These are phyloP conservation scores for Plectrocnemia conspersa DNA, from an alignment of 1,140 invertebrate species.

Conservation along the genomic window DNA sequence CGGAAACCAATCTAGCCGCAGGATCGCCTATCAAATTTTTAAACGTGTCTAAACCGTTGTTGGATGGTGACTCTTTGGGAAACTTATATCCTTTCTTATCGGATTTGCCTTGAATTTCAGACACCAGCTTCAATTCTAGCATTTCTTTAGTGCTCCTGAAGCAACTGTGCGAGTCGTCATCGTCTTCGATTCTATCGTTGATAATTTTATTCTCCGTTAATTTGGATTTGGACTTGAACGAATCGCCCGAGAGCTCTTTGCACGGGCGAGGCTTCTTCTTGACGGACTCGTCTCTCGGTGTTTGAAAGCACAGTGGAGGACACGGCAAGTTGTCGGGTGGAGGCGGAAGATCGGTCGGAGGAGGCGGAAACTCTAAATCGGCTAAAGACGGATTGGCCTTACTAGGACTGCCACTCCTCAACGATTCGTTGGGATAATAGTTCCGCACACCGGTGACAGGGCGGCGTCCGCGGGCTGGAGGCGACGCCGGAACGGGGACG, in stretches of 20 bases:
- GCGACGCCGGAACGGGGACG: conserved; percentile 54
- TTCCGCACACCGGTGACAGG: conserved; percentile 50
- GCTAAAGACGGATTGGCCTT: conserved; percentile 61
- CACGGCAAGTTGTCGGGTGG: conserved; percentile 61
- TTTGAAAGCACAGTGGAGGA: conserved; percentile 46
- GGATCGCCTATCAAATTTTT: conserved; percentile 57
- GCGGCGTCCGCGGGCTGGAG: conserved; percentile 50
- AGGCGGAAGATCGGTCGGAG: conserved; percentile 71
- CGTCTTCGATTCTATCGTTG: neutral
- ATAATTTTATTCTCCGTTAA: neutral
- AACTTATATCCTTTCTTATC: conserved; percentile 57
- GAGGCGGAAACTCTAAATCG: conserved; percentile 80
- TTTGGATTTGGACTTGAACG: conserved; percentile 17
- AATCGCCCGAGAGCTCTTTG: conserved; percentile 3
- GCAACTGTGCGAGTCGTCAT: neutral
- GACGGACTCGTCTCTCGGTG: conserved; percentile 24
- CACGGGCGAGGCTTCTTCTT: conserved; percentile 18
- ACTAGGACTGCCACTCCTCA: conserved; percentile 46
- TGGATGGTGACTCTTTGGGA: conserved; percentile 48
- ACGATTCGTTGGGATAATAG: conserved; percentile 41
- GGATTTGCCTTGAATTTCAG: conserved; percentile 74
- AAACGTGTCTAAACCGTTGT: conserved; percentile 38
- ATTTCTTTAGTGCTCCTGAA: conserved; percentile 62
- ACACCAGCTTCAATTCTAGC: conserved; percentile 71
- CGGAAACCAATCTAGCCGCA: conserved; percentile 72